Base-by-base conservation (phyloP, 2,888 invertebrate genomes). In the Papilio demoleus region DNA sequence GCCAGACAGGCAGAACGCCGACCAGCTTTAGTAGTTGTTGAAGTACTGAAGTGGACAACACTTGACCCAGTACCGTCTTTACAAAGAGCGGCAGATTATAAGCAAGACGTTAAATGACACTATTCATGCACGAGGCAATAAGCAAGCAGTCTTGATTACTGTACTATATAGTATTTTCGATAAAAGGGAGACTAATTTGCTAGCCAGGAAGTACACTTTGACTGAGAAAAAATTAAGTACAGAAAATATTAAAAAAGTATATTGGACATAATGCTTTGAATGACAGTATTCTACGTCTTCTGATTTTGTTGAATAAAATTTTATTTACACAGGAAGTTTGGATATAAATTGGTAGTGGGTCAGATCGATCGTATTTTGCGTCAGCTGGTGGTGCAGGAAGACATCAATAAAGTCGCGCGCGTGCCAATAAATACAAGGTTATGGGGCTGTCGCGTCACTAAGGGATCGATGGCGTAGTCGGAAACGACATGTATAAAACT, bases 341-440 rank as follows among this genome's bases (percentile, higher is more conserved):
- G 11, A 47, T 47, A 50, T n/a, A n/a, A n/a, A n/a, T 50, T 14
- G 12, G 24, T 56, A 17, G 2, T 24, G 9, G 53, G 11, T 31
- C 17, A 56, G n/a, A 4, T 31, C 31, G 17, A 31, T 56, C 1
- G 22, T n/a, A 14, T 59, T 59, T 22, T 59, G 38, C 36, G 36
- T 36, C 12, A 53, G 53, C 53, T 56, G 62, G 31, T 67, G 53
- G 22, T 63, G 73, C 83, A 84, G 85, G 86, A 87, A 84, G 75
- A 77, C 75, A 78, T 82, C 82, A 82, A 83, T 83, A 79, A 75
- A 78, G 77, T 74, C 47, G 22, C 38, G 77, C 71, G 76, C 71
- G 70, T 78, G 80, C 77, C 68, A 73, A 66, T 74, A 70, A 72
- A 72, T 71, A 70, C 84, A 84, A 85, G 85, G 84, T 80, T 79